Evolutionary conservation across 2,888 invertebrate genomes (phyloP).

Genomic region (Cheilosia vulpina): DNA sequence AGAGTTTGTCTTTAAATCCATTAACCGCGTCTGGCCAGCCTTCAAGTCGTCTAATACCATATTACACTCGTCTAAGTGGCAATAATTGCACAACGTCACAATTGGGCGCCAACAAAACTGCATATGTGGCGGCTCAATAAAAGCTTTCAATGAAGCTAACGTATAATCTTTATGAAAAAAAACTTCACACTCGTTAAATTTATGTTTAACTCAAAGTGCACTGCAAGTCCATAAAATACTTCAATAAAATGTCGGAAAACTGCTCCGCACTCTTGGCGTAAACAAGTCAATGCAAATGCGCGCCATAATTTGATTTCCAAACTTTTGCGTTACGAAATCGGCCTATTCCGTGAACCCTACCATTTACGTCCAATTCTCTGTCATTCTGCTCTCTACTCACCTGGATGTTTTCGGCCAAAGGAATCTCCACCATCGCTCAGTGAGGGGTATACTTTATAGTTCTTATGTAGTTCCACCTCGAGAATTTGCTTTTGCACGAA

Average conservation of each 20-base stretch:
- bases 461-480: constrained; percentile 2
- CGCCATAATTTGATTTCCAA: too few relatives aligned
- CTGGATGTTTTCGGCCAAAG: background rate
- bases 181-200: too few relatives aligned
- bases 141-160: too few relatives aligned
- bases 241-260: constrained; percentile 17
- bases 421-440: constrained; percentile 26
- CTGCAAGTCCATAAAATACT: constrained; percentile 15
- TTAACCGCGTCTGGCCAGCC: constrained; percentile 5
- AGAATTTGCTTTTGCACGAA: constrained; percentile 2
- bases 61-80: background rate
- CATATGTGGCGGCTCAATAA: too few relatives aligned
- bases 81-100: too few relatives aligned
- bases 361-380: constrained; percentile 28
- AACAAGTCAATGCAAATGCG: constrained; percentile 36
- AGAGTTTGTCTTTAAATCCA: background rate
- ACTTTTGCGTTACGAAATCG: constrained; percentile 2
- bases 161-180: too few relatives aligned
- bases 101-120: too few relatives aligned
- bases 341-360: background rate
- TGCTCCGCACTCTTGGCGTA: constrained; percentile 1
- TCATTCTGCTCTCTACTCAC: constrained; percentile 22
- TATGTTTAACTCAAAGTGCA: constrained; percentile 12
- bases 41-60: constrained; percentile 5
- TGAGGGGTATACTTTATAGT: constrained; percentile 23